Evolutionary conservation across 1,140 invertebrate species (phyloP), one percentile per base, ranked within the genome.

Genomic region (Eueides isabella): DNA sequence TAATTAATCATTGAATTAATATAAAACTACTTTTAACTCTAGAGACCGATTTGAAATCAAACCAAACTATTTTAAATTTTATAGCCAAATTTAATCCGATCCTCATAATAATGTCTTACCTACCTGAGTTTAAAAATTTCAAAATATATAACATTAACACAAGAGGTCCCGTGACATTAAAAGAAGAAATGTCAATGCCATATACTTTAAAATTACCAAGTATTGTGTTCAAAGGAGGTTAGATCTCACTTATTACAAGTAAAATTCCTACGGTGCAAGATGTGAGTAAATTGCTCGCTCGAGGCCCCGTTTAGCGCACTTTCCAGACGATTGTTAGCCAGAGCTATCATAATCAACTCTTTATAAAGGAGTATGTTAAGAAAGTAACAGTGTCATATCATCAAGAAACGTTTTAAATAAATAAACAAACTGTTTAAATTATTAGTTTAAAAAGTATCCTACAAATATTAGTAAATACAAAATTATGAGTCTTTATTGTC

Each of bases 231-330:
- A 23, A 67, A 69, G 29, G 31, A 38, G 66, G 33, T 64, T 63
- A 75, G 68, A 71, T 75, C 64, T 72, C 65, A 76, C 69, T 76
- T 76, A 76, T 72, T 76, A 72, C 41, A 23, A 66, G 33, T 77
- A 74, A 62, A 77, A 72, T 70, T 74, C 70, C 68, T 73, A 72
- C 71, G 16, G 44, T 55, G 66, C 71, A 67, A 73, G 74, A 77
- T 75, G 74, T 77, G 41, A 73, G 70, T 69, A 80, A 78, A 80
- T 80, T 80, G 70, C 28, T 48, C 35, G 72, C 77, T 69, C 61
- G 35, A 44, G 79, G 77, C 38, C 23, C 65, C 77, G 74, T 78
- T 80, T 80, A 78, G 74, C 77, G 79, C 76, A 75, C 76, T 83
- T 76, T 77, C 76, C 66, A 19, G 71, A 30, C 75, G 55, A 78